Conservation (phyloP, 2,113 vertebrate species). For the Cariama cristata region DNA sequence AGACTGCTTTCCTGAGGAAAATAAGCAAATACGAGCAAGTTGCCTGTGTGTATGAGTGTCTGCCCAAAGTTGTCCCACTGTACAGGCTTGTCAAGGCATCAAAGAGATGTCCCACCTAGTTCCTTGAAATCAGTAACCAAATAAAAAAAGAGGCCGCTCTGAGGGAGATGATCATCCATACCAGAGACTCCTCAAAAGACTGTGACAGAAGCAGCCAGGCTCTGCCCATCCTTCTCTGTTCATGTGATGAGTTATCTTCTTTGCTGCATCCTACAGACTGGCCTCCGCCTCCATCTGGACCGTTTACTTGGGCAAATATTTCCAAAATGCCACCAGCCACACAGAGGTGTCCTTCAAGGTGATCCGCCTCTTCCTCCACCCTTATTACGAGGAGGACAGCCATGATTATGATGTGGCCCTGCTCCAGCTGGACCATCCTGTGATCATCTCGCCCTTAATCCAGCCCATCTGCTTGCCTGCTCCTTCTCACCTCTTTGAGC, state of each 20-base stretch:
- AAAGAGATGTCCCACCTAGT: background rate
- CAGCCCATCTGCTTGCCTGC: conserved; percentile 88
- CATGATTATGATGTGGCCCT: conserved; percentile 93
- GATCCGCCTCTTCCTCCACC: conserved; percentile 85
- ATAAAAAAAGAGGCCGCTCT: background rate
- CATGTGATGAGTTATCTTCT: background rate
- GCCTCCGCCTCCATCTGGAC: conserved; percentile 87
- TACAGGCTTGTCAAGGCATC: background rate
- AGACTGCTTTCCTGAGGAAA: background rate
- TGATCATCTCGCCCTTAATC: conserved; percentile 75
- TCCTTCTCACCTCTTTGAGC: conserved; percentile 84
- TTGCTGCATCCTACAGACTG: conserved; percentile 69
- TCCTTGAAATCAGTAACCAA: background rate
- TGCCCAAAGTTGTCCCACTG: background rate
- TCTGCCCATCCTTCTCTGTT: background rate
- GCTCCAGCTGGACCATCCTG: conserved; percentile 86
- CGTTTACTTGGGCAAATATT: conserved; percentile 86
- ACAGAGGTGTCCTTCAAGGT: conserved; percentile 87
- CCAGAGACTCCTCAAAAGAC: background rate
- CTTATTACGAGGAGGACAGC: conserved; percentile 87
- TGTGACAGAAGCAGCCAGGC: background rate
- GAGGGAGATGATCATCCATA: background rate
- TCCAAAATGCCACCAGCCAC: conserved; percentile 76
- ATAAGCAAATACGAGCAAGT: background rate
- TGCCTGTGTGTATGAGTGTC: background rate